Base-by-base conservation (phyloP, 2,797 vertebrate genomes). In the Petrocephalus schoutedeni region DNA sequence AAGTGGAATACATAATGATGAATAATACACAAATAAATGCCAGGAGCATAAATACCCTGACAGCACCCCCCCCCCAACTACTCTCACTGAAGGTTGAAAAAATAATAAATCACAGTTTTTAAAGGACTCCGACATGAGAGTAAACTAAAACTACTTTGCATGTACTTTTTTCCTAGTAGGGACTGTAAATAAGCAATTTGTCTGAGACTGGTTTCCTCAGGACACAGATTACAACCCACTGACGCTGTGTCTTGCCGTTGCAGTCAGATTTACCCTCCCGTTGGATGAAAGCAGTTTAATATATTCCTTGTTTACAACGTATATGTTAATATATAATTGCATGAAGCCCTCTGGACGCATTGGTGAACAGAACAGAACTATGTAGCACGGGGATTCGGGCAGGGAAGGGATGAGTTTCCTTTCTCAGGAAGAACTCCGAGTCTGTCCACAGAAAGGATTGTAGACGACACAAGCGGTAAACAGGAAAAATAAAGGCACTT, bases 251-350 rank as follows among this genome's bases (percentile, higher is more conserved):
- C 9, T 10, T 10, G 3, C 32, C 6, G 19, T 77, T 45, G 45
- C 74, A 77, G 36, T 77, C 36, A 49, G 41, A 49, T 49, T 77
- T 49, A 77, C 45, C 61, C 23, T n/a, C 32, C 49, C 8, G 21
- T 77, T 67, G 45, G 23, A 54, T 54, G 53, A 28, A 32, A 54
- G 64, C 61, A 53, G 61, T 77, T 67, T 67, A 87, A 71, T 77
- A 32, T 74, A 87, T 74, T 74, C 64, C 86, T 74, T 87, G 61
- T n/a, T 67, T 74, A 74, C 86, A 71, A 67, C 64, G n/a, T 45
- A 77, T 77, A 41, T 77, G 74, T 36, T 77, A 41, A 49, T 59
- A 61, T 1, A 21, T 59, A 49, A 32, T 23, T 77, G 36, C n/a
- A 49, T 45, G 41, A 49, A 77, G 74, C 74, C 32, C 32, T 41